Percentiles rank a stretch among this genome's conserved stretches.
Conservation (phyloP, 2,797 vertebrate genomes). For the Phyllotis vaccarum region DNA sequence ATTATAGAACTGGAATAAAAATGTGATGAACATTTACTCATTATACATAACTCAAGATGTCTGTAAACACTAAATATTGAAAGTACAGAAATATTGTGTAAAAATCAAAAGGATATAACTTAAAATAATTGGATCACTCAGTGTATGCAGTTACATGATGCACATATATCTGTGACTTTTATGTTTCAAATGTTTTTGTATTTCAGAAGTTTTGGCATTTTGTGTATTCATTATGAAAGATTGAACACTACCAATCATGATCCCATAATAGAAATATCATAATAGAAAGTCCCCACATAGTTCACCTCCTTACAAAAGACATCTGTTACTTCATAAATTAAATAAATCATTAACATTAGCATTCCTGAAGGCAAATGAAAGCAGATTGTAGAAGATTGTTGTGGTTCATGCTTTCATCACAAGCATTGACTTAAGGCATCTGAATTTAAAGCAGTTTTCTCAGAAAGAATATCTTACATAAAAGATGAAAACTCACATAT, state of each 20-base stretch:
- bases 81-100: background rate
- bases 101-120: background rate
- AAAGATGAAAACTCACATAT: background rate
- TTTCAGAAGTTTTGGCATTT: conserved; percentile 2
- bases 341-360: background rate
- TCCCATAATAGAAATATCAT: background rate
- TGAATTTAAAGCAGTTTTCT: background rate
- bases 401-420: background rate
- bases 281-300: background rate
- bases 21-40: background rate
- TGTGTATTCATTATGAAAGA: background rate
- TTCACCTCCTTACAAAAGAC: background rate
- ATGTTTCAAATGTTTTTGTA: background rate
- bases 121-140: background rate
- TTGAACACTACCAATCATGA: background rate
- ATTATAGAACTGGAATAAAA: background rate
- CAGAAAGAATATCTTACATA: background rate
- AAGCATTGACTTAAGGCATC: background rate
- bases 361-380: conserved; percentile 36
- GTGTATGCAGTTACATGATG: accelerated
- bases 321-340: conserved; percentile 53
- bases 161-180: background rate
- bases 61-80: background rate
- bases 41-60: background rate
- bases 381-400: background rate